phyloP scores from a whole-genome alignment of 2,797 vertebrate genomes.

The Gymnoscopelus braueri region DNA sequence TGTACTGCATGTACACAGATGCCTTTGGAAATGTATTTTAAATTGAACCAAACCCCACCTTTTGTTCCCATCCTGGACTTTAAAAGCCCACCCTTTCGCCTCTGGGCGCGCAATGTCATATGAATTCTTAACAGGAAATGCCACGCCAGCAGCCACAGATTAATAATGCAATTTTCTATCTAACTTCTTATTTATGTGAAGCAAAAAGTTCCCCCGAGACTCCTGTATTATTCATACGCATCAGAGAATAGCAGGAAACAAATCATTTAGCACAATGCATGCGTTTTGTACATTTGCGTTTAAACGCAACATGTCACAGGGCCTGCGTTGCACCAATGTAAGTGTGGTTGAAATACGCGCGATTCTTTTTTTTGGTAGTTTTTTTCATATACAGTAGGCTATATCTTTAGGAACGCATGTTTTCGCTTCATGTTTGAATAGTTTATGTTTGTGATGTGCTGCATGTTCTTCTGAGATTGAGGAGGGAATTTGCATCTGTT shows the following conservation, averaged over 20 bases:
- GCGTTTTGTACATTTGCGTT: conserved; percentile 48
- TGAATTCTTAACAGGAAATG: conserved; percentile 61
- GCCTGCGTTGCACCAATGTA: conserved; percentile 26
- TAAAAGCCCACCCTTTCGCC: neutral
- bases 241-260: conserved; percentile 66
- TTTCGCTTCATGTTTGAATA: conserved; percentile 59
- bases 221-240: conserved; percentile 76
- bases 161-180: conserved; percentile 81
- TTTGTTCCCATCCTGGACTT: no score
- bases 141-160: conserved; percentile 61
- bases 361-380: conserved; percentile 27
- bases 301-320: conserved; percentile 34
- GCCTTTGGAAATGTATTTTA: no score
- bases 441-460: conserved; percentile 59
- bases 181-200: conserved; percentile 80
- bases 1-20: no score
- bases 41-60: no score
- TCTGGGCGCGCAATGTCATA: conserved; percentile 31
- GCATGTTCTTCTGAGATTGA: conserved; percentile 56
- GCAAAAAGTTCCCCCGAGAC: conserved; percentile 76
- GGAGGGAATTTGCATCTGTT: conserved; percentile 73
- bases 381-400: neutral
- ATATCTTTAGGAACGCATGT: conserved; percentile 41
- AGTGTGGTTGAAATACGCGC: conserved; percentile 48
- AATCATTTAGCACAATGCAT: conserved; percentile 72